A percentile compares a stretch with the other conserved stretches of the same genome.
Evolutionary conservation across 2,888 invertebrate species (phyloP).

Genomic region (Scaptomyza tumidula): DNA sequence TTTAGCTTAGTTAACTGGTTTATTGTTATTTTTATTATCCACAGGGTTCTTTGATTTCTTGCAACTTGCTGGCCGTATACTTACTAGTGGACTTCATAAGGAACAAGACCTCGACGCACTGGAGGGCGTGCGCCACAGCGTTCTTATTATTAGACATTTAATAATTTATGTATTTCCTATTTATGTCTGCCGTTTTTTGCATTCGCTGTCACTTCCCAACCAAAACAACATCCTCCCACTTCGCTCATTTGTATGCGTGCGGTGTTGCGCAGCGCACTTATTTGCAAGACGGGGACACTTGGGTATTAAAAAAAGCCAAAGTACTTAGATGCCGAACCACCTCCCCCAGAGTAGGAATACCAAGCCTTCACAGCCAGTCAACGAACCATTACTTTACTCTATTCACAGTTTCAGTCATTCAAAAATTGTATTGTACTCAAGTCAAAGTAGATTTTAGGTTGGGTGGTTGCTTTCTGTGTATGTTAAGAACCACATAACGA

Average conservation of each 20-base stretch:
- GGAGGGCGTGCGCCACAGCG: too few relatives aligned
- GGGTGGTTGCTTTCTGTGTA: conserved; percentile 41
- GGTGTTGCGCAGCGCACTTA: conserved; percentile 77
- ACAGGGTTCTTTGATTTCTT: too few relatives aligned
- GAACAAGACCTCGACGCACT: too few relatives aligned
- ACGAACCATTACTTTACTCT: conserved; percentile 70
- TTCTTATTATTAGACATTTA: conserved; percentile 35
- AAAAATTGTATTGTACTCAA: conserved; percentile 75
- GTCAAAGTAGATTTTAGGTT: conserved; percentile 42
- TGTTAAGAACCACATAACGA: conserved; percentile 24
- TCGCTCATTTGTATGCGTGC: conserved; percentile 75
- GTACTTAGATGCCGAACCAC: conserved; percentile 44
- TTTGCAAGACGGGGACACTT: conserved; percentile 73
- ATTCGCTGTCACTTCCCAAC: conserved; percentile 10
- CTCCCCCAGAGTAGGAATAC: conserved; percentile 24
- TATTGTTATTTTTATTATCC: too few relatives aligned
- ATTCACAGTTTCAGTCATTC: conserved; percentile 44
- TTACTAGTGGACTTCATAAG: too few relatives aligned
- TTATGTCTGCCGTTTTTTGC: conserved; percentile 65
- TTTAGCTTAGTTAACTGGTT: too few relatives aligned
- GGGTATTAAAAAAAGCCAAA: conserved; percentile 78
- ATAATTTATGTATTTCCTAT: conserved; percentile 79
- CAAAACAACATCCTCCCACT: conserved; percentile 8
- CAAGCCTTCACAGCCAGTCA: conserved; percentile 53
- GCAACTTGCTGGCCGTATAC: too few relatives aligned